Evolutionary conservation across 2,113 vertebrate genomes (phyloP).

Genomic region (Onychorhynchus coronatus): DNA sequence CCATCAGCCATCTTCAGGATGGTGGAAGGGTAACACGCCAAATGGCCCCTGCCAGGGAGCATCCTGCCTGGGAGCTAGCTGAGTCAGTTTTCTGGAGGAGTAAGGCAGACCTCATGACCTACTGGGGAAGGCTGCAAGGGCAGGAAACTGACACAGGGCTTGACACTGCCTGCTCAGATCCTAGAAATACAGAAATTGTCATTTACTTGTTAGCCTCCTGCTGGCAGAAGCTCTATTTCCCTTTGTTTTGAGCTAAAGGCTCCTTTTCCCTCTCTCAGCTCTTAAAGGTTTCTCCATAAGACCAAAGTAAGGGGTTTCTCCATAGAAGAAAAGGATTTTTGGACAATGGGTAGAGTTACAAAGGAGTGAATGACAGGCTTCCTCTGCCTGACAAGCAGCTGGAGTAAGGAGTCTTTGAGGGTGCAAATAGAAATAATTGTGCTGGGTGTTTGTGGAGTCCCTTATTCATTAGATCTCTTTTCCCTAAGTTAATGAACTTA

Average conservation of each 20-base stretch:
- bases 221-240: conserved; percentile 41
- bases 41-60: not conserved
- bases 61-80: not conserved
- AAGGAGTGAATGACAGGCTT: conserved; percentile 54
- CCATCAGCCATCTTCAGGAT: not conserved
- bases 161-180: conserved; percentile 35
- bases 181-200: conserved; percentile 56
- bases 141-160: conserved; percentile 44
- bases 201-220: conserved; percentile 66
- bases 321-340: not conserved
- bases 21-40: not conserved
- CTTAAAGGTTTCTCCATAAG: not conserved
- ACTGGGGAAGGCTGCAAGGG: conserved; percentile 33
- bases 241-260: conserved; percentile 62
- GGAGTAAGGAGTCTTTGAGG: conserved; percentile 18
- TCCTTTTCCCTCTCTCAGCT: not conserved
- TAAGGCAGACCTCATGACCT: conserved; percentile 13
- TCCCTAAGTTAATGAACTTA: conserved; percentile 68
- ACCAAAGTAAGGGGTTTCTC: conserved; percentile 18
- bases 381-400: conserved; percentile 44
- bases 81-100: not conserved
- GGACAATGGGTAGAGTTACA: conserved; percentile 31
- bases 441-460: conserved; percentile 29
- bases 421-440: conserved; percentile 54
- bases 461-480: conserved; percentile 67